Conservation (phyloP, 2,888 invertebrate genomes). For the Mycogona germanica region DNA sequence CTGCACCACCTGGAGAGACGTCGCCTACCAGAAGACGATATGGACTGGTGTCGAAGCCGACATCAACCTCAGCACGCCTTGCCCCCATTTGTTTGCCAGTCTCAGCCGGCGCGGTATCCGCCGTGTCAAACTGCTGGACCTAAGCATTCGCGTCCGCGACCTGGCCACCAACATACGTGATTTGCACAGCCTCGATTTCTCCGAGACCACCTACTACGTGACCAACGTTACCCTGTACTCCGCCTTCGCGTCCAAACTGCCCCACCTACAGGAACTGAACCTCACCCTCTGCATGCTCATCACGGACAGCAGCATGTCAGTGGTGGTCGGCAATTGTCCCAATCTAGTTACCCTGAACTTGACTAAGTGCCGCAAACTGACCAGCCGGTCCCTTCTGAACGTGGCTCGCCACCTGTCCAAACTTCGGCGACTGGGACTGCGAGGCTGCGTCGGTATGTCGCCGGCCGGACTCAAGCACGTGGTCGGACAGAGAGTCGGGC, state of each 20-base stretch:
- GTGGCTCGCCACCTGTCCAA: slow-evolving; percentile 80
- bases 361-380: slow-evolving; percentile 83
- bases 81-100: slow-evolving; percentile 71
- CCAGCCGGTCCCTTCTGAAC: slow-evolving; percentile 70
- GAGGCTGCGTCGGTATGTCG: slow-evolving; percentile 88
- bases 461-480: slow-evolving; percentile 75
- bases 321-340: slow-evolving; percentile 67
- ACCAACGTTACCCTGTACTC: slow-evolving; percentile 72
- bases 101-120: slow-evolving; percentile 77
- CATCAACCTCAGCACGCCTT: slow-evolving; percentile 64
- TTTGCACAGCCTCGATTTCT: slow-evolving; percentile 73
- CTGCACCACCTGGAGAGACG: slow-evolving; percentile 69
- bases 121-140: slow-evolving; percentile 74
- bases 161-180: slow-evolving; percentile 75
- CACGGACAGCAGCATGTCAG: slow-evolving; percentile 73
- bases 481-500: slow-evolving; percentile 36
- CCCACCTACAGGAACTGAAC: slow-evolving; percentile 65
- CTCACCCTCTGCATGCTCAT: slow-evolving; percentile 89
- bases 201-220: slow-evolving; percentile 88
- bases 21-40: slow-evolving; percentile 80
- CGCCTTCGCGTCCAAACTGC: slow-evolving; percentile 60
- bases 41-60: slow-evolving; percentile 91
- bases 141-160: slow-evolving; percentile 68
- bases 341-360: slow-evolving; percentile 78
- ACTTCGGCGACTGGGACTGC: slow-evolving; percentile 66